phyloP scores from a whole-genome alignment of 2,888 invertebrate genomes.

The Diogma glabrata region DNA sequence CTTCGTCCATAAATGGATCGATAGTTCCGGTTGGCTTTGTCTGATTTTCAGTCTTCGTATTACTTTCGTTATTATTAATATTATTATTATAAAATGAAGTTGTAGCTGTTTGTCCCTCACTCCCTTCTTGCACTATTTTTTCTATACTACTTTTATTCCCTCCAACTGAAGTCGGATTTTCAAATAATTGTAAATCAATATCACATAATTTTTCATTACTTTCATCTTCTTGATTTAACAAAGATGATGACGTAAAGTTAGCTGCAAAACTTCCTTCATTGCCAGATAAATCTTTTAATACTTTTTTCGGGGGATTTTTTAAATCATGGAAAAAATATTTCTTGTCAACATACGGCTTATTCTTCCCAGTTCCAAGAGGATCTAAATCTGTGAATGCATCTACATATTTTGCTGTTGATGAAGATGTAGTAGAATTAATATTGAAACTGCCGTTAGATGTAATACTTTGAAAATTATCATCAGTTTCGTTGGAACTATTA shows the following conservation, averaged over 20 bases:
- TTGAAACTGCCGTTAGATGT: not conserved
- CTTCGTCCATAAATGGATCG: conserved; percentile 54
- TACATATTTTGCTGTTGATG: conserved; percentile 38
- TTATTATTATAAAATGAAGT: too few relatives aligned
- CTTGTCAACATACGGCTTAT: conserved; percentile 87
- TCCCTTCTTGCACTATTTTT: not conserved
- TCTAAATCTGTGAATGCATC: conserved; percentile 90
- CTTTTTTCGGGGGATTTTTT: conserved; percentile 89
- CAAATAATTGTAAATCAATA: conserved; percentile 9
- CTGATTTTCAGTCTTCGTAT: not conserved
- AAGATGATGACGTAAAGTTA: conserved; percentile 12
- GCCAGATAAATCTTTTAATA: conserved; percentile 62
- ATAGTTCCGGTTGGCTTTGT: not conserved
- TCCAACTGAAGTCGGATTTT: not conserved
- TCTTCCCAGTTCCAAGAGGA: conserved; percentile 83
- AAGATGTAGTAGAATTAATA: not conserved
- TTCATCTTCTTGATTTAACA: not conserved
- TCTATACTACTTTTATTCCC: not conserved
- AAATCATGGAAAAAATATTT: conserved; percentile 93
- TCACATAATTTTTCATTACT: conserved; percentile 2
- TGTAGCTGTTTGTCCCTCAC: not conserved
- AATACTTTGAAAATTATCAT: not conserved
- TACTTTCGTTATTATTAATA: not conserved
- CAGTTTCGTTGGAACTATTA: not conserved
- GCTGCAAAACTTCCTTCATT: conserved; percentile 18